Evolutionary conservation across 2,888 invertebrate species (phyloP).

Genomic region (Chrysolina haemoptera): DNA sequence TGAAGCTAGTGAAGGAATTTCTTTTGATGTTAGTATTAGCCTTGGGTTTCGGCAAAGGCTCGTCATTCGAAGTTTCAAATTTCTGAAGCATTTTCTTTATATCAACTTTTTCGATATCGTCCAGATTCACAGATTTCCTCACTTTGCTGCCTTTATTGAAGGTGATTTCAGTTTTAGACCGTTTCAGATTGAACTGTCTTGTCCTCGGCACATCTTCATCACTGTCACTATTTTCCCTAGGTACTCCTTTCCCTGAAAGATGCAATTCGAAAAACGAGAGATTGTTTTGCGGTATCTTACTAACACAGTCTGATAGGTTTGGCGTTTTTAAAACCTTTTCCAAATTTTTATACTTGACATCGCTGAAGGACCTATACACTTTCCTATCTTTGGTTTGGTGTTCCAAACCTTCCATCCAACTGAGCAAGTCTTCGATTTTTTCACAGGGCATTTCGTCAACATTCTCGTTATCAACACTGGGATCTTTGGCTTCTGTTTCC

Average conservation of each 20-base stretch:
- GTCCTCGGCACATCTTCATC: slow-evolving; percentile 48
- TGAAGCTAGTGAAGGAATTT: slow-evolving; percentile 16
- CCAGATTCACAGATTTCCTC: slow-evolving; percentile 66
- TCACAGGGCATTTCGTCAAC: slow-evolving; percentile 57
- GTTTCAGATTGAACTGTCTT: slow-evolving; percentile 57
- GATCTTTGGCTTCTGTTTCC: slow-evolving; percentile 63
- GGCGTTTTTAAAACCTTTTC: slow-evolving; percentile 65
- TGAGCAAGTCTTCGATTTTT: slow-evolving; percentile 68
- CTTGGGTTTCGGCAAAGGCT: slow-evolving; percentile 31
- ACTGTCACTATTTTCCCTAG: slow-evolving; percentile 52
- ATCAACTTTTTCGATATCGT: slow-evolving; percentile 66
- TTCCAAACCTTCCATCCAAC: slow-evolving; percentile 68
- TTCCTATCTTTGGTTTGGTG: slow-evolving; percentile 63
- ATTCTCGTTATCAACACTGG: slow-evolving; percentile 38
- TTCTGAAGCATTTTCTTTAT: slow-evolving; percentile 67
- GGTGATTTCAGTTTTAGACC: slow-evolving; percentile 66
- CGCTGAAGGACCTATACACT: slow-evolving; percentile 64
- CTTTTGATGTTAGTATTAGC: slow-evolving; percentile 13
- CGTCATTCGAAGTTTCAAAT: slow-evolving; percentile 60
- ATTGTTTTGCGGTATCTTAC: slow-evolving; percentile 66
- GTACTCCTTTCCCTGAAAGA: slow-evolving; percentile 62
- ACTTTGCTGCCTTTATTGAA: slow-evolving; percentile 56
- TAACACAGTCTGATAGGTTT: slow-evolving; percentile 60
- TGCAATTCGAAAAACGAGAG: slow-evolving; percentile 67
- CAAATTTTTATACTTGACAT: slow-evolving; percentile 67